Evolutionary conservation across 53 echinoderm and acorn worm species (phyloP), one percentile per base, ranked within the genome.

Genomic region (Patiria pectinifera): DNA sequence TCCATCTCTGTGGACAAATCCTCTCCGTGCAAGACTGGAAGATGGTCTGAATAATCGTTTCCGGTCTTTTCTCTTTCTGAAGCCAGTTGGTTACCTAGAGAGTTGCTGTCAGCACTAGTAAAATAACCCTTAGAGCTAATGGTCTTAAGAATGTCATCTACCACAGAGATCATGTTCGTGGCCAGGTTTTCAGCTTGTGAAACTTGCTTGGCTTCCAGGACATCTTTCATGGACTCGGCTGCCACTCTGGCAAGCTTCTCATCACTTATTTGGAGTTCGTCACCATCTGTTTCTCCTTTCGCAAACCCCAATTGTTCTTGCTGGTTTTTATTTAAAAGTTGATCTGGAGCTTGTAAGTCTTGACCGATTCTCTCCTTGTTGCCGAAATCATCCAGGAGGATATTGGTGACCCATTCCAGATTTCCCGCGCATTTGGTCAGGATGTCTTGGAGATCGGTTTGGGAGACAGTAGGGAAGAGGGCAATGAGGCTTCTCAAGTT

Each of bases 331-430:
- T 7, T 78, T 16, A 19, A 18, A 45, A 66, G 21, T 71, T 19
- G 26, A 78, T 43, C 15, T 16, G 18, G 19, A 45, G 35, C 3
- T 26, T 25, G 3, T 22, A 12, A 19, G 1, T 62, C 61, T 60
- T 24, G 78, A 35, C 48, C 8, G 80, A 44, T 15, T 59, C 62
- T 63, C 80, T 63, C 80, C 43, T 46, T 61, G 61, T 77, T 76
- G 23, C 80, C 62, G 6, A 49, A 78, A 45, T 91, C 91, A 84
- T 91, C 91, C 46, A 83, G 84, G 6, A 97, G 86, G 13, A 95
- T 71, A 25, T 97, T 95, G 26, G 93, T 94, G 74, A 93, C 94
- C 97, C 95, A 94, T 72, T 95, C 76, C 35, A 93, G 92, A 91
- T 97, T 93, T 15, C 95, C 94, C 3, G 0, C 11, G 48, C 97